Evolutionary conservation across 2,888 invertebrate species (phyloP), one percentile per base, ranked within the genome.

Genomic region (Cremastobaeus sp.): DNA sequence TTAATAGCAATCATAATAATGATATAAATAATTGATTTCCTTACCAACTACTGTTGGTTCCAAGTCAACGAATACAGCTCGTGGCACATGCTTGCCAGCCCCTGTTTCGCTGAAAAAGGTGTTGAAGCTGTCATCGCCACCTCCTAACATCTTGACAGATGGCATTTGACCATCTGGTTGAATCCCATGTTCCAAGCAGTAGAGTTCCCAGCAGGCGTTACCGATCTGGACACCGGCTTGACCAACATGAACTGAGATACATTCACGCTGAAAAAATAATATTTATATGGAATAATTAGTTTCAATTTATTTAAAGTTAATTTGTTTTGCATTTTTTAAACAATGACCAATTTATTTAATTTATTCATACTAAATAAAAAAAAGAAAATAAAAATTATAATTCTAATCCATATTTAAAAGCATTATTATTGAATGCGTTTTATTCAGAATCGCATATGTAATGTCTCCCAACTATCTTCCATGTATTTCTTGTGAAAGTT

Each of bases 91-190:
- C 86, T 98, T 98, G 84, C 97, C 98, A 39, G 96, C 94, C 55
- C 96, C 96, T 68, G 97, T 98, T 89, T 98, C 97, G 82, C 94
- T 94, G 92, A 95, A 95, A 91, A 95, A 95, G 64, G 95, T 98
- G 90, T 96, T 97, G 91, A 96, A 98, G 71, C 95, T 96, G 89
- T 97, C 96, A 85, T 98, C 97, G 66, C 95, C 95, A 76, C 95
- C 95, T 55, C 96, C 96, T 78, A 95, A 92, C 85, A 95, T 94
- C 89, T 96, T 96, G 89, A 96, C 96, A 62, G 95, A 94, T 81
- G 97, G 97, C 96, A 96, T 96, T 89, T 95, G 94, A 82, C 96
- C 96, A 88, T 96, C 57, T 3, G 45, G 43, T 25, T 45, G 43
- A 14, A 59, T 59, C 5, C 57, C 57, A 59, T 59, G 57, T 89